A percentile compares a stretch with the other conserved stretches of the same genome.
Evolutionary conservation across 2,113 vertebrate genomes (phyloP).

Genomic region (Muscicapa adusta): DNA sequence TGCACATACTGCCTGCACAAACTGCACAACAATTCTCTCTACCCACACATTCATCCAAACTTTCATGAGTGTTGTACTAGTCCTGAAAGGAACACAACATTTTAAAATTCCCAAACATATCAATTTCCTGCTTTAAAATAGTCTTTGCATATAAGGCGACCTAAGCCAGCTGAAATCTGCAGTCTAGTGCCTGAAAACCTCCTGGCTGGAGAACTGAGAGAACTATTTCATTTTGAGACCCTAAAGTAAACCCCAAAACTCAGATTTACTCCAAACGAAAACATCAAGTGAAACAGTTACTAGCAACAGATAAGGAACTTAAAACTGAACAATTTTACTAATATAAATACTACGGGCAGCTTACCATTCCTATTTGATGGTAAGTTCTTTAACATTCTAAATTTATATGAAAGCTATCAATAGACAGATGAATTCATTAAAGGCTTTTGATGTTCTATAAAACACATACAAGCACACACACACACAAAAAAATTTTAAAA

Average conservation of each 20-base stretch:
- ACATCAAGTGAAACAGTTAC: neutral
- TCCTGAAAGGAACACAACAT: neutral
- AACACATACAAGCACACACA: neutral
- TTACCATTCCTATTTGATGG: neutral
- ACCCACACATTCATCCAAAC: neutral
- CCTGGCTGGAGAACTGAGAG: neutral
- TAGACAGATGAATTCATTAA: neutral
- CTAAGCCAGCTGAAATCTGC: neutral
- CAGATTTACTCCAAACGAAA: neutral
- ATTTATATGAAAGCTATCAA: neutral
- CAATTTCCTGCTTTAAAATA: neutral
- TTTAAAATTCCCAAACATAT: neutral
- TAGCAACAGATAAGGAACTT: neutral
- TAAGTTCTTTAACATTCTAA: neutral
- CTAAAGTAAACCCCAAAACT: neutral
- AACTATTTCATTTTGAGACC: neutral
- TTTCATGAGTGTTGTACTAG: neutral
- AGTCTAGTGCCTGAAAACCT: neutral
- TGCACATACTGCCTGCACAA: neutral
- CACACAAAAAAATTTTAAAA: neutral
- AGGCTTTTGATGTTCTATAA: neutral
- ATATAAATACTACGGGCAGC: neutral
- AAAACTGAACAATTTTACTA: neutral
- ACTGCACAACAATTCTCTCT: neutral
- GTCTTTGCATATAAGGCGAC: neutral